Percentiles rank a stretch among this genome's conserved stretches.
Evolutionary conservation across 1,140 invertebrate species (phyloP).

Genomic region (Drosophila cardini): DNA sequence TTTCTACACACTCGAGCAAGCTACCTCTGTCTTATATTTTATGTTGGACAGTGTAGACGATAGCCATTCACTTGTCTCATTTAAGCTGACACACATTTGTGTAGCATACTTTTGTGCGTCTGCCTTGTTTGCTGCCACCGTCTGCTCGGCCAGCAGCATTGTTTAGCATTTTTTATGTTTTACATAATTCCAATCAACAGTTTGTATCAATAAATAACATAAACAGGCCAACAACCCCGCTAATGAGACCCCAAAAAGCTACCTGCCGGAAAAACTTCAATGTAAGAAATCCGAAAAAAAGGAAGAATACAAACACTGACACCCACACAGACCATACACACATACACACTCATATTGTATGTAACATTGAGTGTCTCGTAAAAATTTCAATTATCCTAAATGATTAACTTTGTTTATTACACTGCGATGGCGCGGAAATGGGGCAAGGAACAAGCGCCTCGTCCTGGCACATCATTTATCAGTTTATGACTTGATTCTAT

Average conservation of each 20-base stretch:
- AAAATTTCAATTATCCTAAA: slow-evolving; percentile 85
- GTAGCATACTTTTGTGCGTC: slow-evolving; percentile 31
- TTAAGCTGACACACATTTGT: slow-evolving; percentile 43
- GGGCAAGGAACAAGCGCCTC: slow-evolving; percentile 11
- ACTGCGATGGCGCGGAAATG: slow-evolving; percentile 3
- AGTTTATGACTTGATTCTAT: slow-evolving; percentile 84
- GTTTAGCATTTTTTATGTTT: slow-evolving; percentile 33
- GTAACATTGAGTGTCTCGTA: slow-evolving; percentile 76
- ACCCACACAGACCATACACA: neutral
- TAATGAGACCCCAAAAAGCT: slow-evolving; percentile 56
- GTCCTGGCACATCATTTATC: slow-evolving; percentile 73
- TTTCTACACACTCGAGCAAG: neutral
- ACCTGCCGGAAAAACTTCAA: slow-evolving; percentile 48
- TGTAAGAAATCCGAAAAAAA: slow-evolving; percentile 27
- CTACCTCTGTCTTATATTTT: neutral
- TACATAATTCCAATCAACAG: slow-evolving; percentile 69
- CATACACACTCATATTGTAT: slow-evolving; percentile 29
- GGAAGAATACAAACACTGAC: neutral
- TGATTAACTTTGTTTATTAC: slow-evolving; percentile 84
- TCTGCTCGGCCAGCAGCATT: slow-evolving; percentile 21
- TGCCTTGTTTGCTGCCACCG: slow-evolving; percentile 35
- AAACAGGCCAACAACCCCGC: slow-evolving; percentile 36
- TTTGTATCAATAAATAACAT: slow-evolving; percentile 73
- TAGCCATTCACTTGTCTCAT: slow-evolving; percentile 23
- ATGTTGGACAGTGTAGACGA: slow-evolving; percentile 2